A percentile compares a stretch with the other conserved stretches of the same genome.
phyloP scores from a whole-genome alignment of 1,140 invertebrate genomes.

The Phthorimaea operculella region DNA sequence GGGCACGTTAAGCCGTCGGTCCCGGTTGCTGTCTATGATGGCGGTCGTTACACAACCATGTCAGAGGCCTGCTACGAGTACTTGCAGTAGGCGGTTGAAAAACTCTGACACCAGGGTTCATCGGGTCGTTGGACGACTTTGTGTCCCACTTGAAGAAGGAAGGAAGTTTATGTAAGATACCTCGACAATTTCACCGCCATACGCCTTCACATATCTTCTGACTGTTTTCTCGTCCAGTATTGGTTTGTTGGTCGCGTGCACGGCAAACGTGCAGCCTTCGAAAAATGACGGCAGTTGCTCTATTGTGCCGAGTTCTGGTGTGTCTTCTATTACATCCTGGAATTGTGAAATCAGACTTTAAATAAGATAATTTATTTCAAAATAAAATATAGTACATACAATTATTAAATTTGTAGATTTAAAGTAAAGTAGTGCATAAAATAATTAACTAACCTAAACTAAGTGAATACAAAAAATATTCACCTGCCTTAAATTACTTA shows the following conservation, averaged over 20 bases:
- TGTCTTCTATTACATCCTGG: conserved; percentile 2
- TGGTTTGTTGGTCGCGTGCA: conserved; percentile 11
- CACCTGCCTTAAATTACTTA: too few species aligned
- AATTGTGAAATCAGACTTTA: neutral
- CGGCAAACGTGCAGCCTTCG: conserved; percentile 27
- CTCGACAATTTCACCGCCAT: conserved; percentile 32
- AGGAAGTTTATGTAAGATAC: neutral
- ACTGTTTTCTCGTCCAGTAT: conserved; percentile 14
- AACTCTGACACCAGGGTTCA: too few species aligned
- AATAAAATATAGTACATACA: neutral
- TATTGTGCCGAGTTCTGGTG: neutral
- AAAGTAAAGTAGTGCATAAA: neutral
- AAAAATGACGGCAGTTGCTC: conserved; percentile 31
- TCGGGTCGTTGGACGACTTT: too few species aligned
- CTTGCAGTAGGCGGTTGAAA: too few species aligned
- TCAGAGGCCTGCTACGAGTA: too few species aligned
- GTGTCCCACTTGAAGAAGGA: too few species aligned
- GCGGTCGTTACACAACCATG: too few species aligned
- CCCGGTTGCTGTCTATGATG: too few species aligned
- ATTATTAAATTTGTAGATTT: neutral
- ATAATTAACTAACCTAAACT: too few species aligned
- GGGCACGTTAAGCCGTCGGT: too few species aligned
- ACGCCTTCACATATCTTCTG: conserved; percentile 38
- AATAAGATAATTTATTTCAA: too few species aligned
- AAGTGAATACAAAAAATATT: too few species aligned